Evolutionary conservation across 2,888 invertebrate genomes (phyloP).

Genomic region (Tinea trinotella): DNA sequence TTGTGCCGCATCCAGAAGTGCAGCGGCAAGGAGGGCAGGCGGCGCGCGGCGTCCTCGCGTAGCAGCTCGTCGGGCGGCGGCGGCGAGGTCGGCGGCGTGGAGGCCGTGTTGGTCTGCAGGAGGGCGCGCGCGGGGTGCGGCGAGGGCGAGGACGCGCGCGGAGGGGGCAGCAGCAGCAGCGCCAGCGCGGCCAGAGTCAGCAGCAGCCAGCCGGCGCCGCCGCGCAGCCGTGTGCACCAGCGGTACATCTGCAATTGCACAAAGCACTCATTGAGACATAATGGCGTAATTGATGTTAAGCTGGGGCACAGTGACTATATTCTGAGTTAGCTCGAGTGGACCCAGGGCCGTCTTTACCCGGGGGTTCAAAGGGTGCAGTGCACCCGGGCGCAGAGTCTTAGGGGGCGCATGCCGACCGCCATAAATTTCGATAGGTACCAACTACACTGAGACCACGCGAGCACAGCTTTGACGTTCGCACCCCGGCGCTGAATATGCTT

Average conservation of each 20-base stretch:
- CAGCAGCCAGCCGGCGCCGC: conserved; percentile 50
- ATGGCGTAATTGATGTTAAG: not conserved
- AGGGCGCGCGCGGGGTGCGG: conserved; percentile 35
- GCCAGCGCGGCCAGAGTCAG: conserved; percentile 47
- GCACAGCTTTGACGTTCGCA: too few species aligned
- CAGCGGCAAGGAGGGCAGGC: conserved; percentile 87
- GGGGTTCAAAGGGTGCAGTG: too few species aligned
- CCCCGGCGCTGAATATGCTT: too few species aligned
- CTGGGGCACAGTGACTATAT: not conserved
- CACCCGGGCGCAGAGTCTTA: too few species aligned
- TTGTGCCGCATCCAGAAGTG: conserved; percentile 89
- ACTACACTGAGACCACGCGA: too few species aligned
- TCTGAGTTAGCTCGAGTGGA: not conserved
- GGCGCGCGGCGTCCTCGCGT: conserved; percentile 82
- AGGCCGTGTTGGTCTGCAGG: conserved; percentile 24
- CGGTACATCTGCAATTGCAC: conserved; percentile 60
- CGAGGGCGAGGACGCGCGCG: conserved; percentile 33
- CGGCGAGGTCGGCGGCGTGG: conserved; percentile 28
- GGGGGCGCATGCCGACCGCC: too few species aligned
- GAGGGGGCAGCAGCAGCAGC: conserved; percentile 38
- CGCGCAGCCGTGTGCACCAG: conserved; percentile 46
- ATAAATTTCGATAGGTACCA: too few species aligned
- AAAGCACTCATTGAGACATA: conserved; percentile 24
- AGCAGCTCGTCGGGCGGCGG: conserved; percentile 78
- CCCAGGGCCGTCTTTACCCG: too few species aligned